A percentile compares a stretch with the other conserved stretches of the same genome.
Conservation (phyloP, 2,888 invertebrate species). For the Leptinotarsa rubiginosa region DNA sequence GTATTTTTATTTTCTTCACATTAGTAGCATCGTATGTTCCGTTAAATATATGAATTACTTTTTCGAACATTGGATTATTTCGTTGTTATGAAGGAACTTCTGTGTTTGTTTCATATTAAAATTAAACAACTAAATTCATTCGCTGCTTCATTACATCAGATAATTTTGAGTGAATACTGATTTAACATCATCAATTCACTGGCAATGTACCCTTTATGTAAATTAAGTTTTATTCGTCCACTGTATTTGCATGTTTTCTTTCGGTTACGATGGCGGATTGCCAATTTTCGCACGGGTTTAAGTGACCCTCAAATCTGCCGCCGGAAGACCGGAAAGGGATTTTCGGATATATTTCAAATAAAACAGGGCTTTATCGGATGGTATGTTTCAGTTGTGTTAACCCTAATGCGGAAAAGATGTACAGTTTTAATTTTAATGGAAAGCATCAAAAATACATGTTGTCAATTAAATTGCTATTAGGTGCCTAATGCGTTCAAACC, state of each 20-base stretch:
- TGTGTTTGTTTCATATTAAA: not conserved
- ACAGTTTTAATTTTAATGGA: not conserved
- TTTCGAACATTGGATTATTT: not conserved
- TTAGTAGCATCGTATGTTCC: too few relatives aligned
- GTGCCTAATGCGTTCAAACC: too few relatives aligned
- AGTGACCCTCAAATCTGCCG: conserved; percentile 40
- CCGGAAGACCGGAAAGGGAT: conserved; percentile 21
- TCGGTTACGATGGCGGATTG: conserved; percentile 39
- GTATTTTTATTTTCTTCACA: too few relatives aligned
- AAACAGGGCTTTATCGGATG: not conserved
- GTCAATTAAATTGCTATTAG: too few relatives aligned
- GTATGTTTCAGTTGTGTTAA: not conserved
- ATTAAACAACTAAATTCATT: not conserved
- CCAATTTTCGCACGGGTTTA: conserved; percentile 41
- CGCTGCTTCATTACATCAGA: conserved; percentile 9
- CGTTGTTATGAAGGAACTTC: not conserved
- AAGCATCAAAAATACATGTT: too few relatives aligned
- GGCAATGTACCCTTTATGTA: conserved; percentile 33
- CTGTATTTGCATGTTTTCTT: conserved; percentile 44
- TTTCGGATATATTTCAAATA: conserved; percentile 17
- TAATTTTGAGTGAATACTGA: conserved; percentile 3
- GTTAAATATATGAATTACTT: not conserved
- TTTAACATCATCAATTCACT: conserved; percentile 11
- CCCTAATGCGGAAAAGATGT: not conserved
- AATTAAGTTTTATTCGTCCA: conserved; percentile 35